A percentile compares a stretch with the other conserved stretches of the same genome.
These are phyloP conservation scores for Diplolepis rosae DNA, from an alignment of 2,888 invertebrate genomes.

Conservation along the genomic window DNA sequence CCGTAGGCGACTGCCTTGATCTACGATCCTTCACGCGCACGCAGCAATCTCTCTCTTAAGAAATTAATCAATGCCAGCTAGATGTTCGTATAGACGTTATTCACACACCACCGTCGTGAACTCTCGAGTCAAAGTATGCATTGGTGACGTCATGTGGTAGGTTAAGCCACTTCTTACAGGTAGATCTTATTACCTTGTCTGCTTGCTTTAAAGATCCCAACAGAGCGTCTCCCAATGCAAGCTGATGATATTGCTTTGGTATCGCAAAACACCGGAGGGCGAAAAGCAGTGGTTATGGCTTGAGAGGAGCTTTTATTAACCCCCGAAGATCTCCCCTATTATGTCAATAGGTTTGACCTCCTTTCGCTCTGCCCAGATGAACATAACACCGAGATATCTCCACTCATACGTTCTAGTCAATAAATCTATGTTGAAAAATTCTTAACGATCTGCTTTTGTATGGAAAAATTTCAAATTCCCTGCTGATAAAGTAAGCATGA, in stretches of 20 bases:
- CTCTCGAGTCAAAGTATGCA: constrained; percentile 60
- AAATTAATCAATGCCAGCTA: constrained; percentile 24
- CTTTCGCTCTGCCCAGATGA: constrained; percentile 28
- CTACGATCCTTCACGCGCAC: neutral
- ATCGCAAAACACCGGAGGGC: constrained; percentile 65
- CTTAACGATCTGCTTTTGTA: too few relatives aligned
- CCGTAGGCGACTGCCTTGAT: neutral
- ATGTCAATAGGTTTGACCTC: neutral
- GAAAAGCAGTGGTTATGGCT: constrained; percentile 68
- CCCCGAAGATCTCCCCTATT: constrained; percentile 44
- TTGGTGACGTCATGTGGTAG: constrained; percentile 61
- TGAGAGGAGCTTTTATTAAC: constrained; percentile 57
- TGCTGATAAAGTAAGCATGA: too few relatives aligned
- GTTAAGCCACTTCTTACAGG: constrained; percentile 56
- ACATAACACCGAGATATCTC: constrained; percentile 34
- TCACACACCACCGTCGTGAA: constrained; percentile 54
- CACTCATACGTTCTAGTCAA: constrained; percentile 32
- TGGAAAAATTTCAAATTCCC: too few relatives aligned
- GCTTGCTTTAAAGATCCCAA: constrained; percentile 47
- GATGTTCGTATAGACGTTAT: constrained; percentile 44
- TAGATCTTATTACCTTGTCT: constrained; percentile 51
- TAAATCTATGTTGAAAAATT: too few relatives aligned
- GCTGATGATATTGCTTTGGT: constrained; percentile 65
- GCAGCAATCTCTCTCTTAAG: neutral
- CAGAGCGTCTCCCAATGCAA: constrained; percentile 60